Evolutionary conservation across 2,797 vertebrate species (phyloP).

Genomic region (Cirrhinus molitorella): DNA sequence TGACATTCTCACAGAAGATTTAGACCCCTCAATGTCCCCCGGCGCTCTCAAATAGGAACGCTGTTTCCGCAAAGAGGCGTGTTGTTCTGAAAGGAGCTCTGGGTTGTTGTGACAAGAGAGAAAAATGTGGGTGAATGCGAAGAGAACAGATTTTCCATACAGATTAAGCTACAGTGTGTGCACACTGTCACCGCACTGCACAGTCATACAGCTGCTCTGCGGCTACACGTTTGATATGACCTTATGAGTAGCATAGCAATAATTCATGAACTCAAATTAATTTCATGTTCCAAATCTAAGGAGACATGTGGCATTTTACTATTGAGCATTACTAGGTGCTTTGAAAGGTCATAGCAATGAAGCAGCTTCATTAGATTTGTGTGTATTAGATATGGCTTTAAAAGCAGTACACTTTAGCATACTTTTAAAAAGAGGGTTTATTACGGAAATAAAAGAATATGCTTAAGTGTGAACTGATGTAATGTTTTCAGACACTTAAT

Average conservation of each 20-base stretch:
- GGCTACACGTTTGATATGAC: constrained; percentile 14
- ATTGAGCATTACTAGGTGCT: not conserved
- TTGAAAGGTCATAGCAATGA: not conserved
- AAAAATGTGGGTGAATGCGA: constrained; percentile 40
- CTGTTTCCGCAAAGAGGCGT: constrained; percentile 51
- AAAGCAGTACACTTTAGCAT: not conserved
- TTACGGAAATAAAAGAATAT: not conserved
- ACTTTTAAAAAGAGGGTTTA: not conserved
- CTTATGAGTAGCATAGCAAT: constrained; percentile 16
- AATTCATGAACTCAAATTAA: constrained; percentile 16
- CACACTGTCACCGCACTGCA: constrained; percentile 1
- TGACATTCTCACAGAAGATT: constrained; percentile 45
- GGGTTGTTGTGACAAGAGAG: constrained; percentile 46
- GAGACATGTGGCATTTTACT: constrained; percentile 31
- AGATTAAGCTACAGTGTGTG: constrained; percentile 37
- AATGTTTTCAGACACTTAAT: not conserved
- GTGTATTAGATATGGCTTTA: not conserved
- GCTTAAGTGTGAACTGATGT: not conserved
- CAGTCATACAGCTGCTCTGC: not conserved
- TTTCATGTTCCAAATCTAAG: constrained; percentile 14
- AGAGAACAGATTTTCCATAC: constrained; percentile 50
- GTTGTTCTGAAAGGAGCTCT: constrained; percentile 43
- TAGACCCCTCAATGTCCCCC: constrained; percentile 42
- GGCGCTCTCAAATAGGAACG: constrained; percentile 28
- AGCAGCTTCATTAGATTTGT: not conserved